phyloP scores from a whole-genome alignment of 2,113 vertebrate genomes.

The Pluvialis apricaria region DNA sequence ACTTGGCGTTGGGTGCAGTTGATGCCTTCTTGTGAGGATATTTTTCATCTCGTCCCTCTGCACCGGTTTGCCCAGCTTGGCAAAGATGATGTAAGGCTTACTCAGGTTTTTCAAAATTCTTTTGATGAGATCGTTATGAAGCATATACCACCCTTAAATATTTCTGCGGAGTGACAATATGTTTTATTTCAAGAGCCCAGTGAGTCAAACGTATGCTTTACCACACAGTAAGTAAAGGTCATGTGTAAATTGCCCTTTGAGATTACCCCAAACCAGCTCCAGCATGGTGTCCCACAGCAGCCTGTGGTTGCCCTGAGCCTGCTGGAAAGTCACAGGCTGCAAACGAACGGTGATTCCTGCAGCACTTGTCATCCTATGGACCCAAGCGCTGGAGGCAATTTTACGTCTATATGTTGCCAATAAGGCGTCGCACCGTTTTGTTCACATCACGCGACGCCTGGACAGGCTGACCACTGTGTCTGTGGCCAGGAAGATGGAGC shows the following conservation, averaged over 20 bases:
- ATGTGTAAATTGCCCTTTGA: background rate
- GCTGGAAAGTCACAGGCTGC: background rate
- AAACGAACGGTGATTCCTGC: rapidly evolving
- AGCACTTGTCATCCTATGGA: background rate
- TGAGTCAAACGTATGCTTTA: background rate
- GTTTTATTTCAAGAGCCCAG: background rate
- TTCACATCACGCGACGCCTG: background rate
- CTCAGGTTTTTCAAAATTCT: background rate
- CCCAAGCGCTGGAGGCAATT: background rate
- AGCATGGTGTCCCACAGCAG: background rate
- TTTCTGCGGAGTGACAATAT: background rate
- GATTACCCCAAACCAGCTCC: background rate
- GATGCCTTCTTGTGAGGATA: background rate
- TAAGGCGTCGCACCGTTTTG: rapidly evolving
- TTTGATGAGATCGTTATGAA: background rate
- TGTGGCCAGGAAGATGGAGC: background rate
- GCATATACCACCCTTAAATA: background rate
- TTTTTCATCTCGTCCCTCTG: background rate
- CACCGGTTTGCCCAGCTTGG: background rate
- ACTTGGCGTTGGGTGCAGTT: background rate
- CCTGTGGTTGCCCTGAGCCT: background rate
- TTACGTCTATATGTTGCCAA: background rate
- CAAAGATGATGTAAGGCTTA: background rate
- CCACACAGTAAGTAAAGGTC: background rate
- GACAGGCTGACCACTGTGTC: background rate